phyloP scores from a whole-genome alignment of 2,888 invertebrate species.

The Argyresthia albistria region DNA sequence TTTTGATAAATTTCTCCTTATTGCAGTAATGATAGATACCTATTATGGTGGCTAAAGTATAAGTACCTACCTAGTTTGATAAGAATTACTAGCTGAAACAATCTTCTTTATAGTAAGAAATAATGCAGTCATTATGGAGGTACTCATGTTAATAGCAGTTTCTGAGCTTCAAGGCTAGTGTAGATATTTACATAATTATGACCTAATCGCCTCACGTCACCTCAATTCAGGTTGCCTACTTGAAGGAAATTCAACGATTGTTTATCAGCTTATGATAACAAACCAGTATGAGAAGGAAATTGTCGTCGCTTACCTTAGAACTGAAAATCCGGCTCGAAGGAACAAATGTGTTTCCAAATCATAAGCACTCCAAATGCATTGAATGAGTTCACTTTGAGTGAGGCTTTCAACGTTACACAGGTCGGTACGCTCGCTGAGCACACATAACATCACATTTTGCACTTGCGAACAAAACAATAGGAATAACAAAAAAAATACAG shows the following conservation, averaged over 20 bases:
- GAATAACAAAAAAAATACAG: constrained; percentile 26
- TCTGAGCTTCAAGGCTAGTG: too few relatives aligned
- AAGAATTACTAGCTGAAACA: too few relatives aligned
- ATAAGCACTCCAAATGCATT: constrained; percentile 53
- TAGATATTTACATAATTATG: neutral
- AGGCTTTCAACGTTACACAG: constrained; percentile 50
- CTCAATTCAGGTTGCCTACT: neutral
- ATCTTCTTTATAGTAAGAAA: too few relatives aligned
- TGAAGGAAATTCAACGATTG: neutral
- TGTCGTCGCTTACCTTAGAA: constrained; percentile 1
- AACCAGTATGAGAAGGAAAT: neutral
- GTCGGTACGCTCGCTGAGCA: constrained; percentile 51
- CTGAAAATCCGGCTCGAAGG: constrained; percentile 28
- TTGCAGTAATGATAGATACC: too few relatives aligned
- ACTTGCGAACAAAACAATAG: constrained; percentile 50
- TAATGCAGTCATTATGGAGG: too few relatives aligned
- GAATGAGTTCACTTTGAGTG: constrained; percentile 44
- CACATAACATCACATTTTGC: constrained; percentile 69
- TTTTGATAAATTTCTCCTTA: neutral
- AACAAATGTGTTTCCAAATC: constrained; percentile 17
- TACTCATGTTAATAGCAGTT: too few relatives aligned
- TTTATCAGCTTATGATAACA: constrained; percentile 1
- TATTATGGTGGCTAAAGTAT: too few relatives aligned
- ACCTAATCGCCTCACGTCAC: neutral
- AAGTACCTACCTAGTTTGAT: too few relatives aligned